phyloP scores from a whole-genome alignment of 2,888 invertebrate species.

The Sphaerophoria taeniata region DNA sequence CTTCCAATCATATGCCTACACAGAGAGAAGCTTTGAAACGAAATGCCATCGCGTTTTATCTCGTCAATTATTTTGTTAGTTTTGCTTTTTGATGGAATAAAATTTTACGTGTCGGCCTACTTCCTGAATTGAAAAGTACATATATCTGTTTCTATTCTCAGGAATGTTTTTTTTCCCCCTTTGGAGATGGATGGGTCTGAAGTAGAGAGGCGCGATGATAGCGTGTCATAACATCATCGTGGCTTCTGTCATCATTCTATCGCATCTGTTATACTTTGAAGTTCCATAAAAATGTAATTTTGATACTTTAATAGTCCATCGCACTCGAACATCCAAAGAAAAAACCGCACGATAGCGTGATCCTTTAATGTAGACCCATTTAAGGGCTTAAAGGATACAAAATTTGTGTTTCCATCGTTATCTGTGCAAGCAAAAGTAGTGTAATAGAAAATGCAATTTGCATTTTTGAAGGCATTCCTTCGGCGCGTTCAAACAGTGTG shows the following conservation, averaged over 20 bases:
- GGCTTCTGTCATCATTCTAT: not conserved
- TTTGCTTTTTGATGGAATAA: not conserved
- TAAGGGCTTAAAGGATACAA: not conserved
- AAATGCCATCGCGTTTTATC: not conserved
- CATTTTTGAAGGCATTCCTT: slow-evolving; percentile 35
- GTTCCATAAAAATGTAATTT: not conserved
- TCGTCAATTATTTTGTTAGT: not conserved
- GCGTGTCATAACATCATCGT: not conserved
- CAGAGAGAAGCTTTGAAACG: not conserved
- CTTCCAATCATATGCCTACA: not conserved
- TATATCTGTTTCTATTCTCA: not conserved
- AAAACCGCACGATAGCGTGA: not conserved
- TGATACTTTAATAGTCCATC: not conserved
- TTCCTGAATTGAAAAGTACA: not conserved
- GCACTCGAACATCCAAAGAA: not conserved
- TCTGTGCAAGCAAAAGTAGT: not conserved
- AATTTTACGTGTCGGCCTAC: not conserved
- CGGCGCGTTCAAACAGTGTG: not conserved
- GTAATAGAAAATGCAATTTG: slow-evolving; percentile 24
- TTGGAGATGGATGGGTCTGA: not conserved
- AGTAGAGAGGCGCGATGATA: not conserved
- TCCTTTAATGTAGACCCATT: not conserved
- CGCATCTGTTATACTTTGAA: not conserved
- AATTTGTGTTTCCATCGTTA: not conserved
- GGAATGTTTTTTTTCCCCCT: not conserved